phyloP scores from a whole-genome alignment of 2,113 vertebrate genomes.

The Cnemophilus loriae region DNA sequence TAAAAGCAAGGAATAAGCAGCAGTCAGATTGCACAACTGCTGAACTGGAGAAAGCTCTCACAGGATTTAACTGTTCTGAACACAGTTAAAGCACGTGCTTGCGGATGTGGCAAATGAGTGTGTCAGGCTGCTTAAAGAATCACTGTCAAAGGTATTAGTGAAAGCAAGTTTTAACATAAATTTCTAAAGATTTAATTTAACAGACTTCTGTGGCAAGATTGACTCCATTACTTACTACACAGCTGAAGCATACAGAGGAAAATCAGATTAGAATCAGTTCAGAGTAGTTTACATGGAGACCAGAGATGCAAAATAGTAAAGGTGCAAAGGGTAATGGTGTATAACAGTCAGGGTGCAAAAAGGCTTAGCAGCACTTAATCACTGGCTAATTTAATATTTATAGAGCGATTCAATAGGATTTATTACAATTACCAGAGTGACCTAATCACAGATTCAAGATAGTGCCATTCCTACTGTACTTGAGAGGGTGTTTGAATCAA shows the following conservation, averaged over 20 bases:
- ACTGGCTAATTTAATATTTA: background rate
- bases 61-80: background rate
- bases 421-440: background rate
- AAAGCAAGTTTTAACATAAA: background rate
- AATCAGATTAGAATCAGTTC: background rate
- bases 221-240: background rate
- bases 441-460: background rate
- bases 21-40: background rate
- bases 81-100: background rate
- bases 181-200: no score
- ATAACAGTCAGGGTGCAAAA: background rate
- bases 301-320: background rate
- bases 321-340: background rate
- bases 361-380: background rate
- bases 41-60: background rate
- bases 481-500: background rate
- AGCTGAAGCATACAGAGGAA: background rate
- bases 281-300: background rate
- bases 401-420: background rate
- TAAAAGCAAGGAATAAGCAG: background rate
- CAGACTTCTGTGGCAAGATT: background rate
- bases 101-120: background rate
- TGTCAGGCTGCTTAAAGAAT: background rate
- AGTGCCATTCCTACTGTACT: background rate
- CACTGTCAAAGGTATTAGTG: background rate